Base-by-base conservation (phyloP, 30 jellyfish, hydroid and myxozoan genomes). In the Aurelia aurita region DNA sequence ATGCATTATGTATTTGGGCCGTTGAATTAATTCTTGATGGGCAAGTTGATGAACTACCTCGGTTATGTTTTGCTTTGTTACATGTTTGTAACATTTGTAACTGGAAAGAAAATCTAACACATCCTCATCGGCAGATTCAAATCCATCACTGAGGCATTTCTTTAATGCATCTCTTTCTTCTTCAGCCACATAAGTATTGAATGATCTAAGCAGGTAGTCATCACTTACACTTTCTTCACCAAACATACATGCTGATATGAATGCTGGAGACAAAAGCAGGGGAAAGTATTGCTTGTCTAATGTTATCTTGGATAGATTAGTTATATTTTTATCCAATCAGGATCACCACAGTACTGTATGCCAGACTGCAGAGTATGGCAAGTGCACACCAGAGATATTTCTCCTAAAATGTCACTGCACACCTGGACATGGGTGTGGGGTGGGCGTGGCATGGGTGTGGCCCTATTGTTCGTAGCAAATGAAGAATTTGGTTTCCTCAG, bases 51-150 rank as follows among this genome's bases (percentile, higher is more conserved):
- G 28, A 34, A 82, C 69, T 25, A 82, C 47, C 32, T 82, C 49
- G 5, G 19, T 46, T 14, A 82, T 49, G 70, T 69, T 82, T n/a
- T 69, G 49, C 44, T 32, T 28, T n/a, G 88, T 82, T 1, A 60
- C 78, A 31, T 4, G 70, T n/a, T 59, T 29, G 69, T 82, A 57
- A 68, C 92, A 82, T 46, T 82, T 68, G 80, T 82, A 68, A 55
- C 47, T 55, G 1, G 78, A 46, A 2, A 82, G 57, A 35, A 69
- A 59, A 49, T 68, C 92, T 22, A 82, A 51, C 69, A 82, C 73
- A 29, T 82, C 92, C 46, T 55, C 87, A 49, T 53, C 70, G 14
- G 55, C 57, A 73, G 86, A 54, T 13, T 71, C 83, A 73, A 73
- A 49, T 26, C 69, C 92, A 14, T 68, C 92, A 57, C 68, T 62